Conservation (phyloP, 2,888 invertebrate genomes). For the Polietes domitor region DNA sequence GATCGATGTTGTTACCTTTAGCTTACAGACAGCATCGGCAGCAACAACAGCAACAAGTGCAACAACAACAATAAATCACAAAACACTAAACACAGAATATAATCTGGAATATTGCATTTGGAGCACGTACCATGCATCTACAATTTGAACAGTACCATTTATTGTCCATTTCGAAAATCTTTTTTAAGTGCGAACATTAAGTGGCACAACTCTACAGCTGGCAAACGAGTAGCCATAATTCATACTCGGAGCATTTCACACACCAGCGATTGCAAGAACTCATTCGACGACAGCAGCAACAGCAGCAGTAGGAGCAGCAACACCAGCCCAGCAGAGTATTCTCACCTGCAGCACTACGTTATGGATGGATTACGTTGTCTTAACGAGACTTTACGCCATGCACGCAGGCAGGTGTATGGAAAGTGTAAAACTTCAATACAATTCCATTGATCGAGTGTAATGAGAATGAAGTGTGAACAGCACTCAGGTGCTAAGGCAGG, state of each 20-base stretch:
- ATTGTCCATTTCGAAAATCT: conserved; percentile 63
- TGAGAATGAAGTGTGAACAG: no score
- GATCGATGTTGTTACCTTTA: conserved; percentile 4
- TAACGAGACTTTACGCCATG: background rate
- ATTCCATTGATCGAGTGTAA: no score
- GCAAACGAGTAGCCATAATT: conserved; percentile 52
- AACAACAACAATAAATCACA: conserved; percentile 52
- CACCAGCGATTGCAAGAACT: background rate
- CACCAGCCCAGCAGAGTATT: background rate
- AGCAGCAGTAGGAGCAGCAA: background rate
- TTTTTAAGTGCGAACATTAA: conserved; percentile 56
- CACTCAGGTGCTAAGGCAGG: no score
- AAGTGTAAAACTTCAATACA: no score
- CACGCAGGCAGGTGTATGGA: no score
- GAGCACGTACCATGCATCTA: conserved; percentile 59
- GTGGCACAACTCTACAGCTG: conserved; percentile 56
- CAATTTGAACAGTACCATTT: conserved; percentile 59
- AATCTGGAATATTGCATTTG: conserved; percentile 61
- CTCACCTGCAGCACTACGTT: background rate
- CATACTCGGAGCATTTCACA: conserved; percentile 11
- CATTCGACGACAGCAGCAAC: background rate
- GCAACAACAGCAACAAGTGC: background rate
- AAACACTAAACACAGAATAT: conserved; percentile 61
- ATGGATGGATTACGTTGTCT: conserved; percentile 20
- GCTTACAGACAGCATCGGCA: background rate